Conservation (phyloP, 2,113 vertebrate genomes). For the Athene noctua region DNA sequence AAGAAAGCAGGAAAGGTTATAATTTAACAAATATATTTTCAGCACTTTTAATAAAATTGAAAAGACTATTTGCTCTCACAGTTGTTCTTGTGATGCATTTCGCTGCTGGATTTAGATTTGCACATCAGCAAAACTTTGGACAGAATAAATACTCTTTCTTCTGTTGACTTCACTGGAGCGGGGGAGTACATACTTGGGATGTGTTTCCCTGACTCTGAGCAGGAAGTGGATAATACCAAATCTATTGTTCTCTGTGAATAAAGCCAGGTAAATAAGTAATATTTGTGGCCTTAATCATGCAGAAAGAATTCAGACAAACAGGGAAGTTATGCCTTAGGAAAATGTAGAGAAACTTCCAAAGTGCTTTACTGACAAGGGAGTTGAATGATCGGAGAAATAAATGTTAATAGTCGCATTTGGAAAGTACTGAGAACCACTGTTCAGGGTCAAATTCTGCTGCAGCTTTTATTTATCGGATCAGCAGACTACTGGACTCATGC, state of each 20-base stretch:
- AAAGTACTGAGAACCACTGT: neutral
- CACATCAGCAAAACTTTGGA: neutral
- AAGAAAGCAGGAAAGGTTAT: neutral
- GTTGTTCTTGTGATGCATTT: neutral
- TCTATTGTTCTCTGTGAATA: conserved; percentile 11
- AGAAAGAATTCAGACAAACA: neutral
- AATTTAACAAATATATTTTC: neutral
- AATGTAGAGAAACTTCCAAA: neutral
- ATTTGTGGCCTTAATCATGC: neutral
- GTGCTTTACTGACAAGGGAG: neutral
- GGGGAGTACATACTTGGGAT: neutral
- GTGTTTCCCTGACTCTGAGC: neutral
- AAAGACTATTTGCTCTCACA: neutral
- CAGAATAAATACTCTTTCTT: neutral
- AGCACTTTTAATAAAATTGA: neutral
- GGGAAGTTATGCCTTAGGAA: neutral
- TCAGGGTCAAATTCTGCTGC: neutral
- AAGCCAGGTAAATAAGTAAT: conserved; percentile 31
- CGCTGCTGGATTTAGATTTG: neutral
- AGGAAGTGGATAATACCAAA: neutral
- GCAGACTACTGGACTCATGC: neutral
- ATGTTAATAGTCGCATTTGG: neutral
- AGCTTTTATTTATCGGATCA: neutral
- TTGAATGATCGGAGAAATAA: neutral
- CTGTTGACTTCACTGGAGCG: neutral